phyloP scores from a whole-genome alignment of 2,113 vertebrate species.

The Holacanthus passer region DNA sequence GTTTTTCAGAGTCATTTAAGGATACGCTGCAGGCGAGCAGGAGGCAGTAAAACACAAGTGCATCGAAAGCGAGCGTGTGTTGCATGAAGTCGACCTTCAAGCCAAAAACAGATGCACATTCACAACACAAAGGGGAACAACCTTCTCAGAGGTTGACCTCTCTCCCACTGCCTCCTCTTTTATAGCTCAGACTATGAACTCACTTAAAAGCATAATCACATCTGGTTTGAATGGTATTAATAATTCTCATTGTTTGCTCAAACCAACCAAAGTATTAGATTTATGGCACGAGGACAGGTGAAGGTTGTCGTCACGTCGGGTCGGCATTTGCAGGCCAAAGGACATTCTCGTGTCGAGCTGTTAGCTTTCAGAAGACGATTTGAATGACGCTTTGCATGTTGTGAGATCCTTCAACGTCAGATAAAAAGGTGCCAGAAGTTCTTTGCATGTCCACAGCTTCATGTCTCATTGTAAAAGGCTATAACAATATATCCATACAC shows the following conservation, averaged over 20 bases:
- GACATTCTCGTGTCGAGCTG: too few species aligned
- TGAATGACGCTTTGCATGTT: too few species aligned
- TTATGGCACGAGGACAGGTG: background rate
- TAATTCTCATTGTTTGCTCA: background rate
- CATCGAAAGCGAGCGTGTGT: constrained; percentile 1
- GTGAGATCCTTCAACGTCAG: too few species aligned
- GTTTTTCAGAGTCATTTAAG: background rate
- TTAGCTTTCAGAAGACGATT: too few species aligned
- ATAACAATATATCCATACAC: too few species aligned
- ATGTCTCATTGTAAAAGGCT: too few species aligned
- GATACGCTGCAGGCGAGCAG: constrained; percentile 3
- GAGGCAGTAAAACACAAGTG: constrained; percentile 11
- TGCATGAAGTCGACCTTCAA: background rate
- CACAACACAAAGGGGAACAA: background rate
- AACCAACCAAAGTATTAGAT: background rate
- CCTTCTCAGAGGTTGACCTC: background rate
- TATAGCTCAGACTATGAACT: background rate
- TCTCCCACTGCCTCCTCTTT: background rate
- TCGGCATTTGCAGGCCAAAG: background rate
- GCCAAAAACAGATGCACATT: background rate
- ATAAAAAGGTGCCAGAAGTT: too few species aligned
- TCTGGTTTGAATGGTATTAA: background rate
- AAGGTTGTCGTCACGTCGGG: background rate
- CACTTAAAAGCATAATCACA: background rate
- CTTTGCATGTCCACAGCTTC: too few species aligned